These are phyloP conservation scores for Siniperca knerii DNA, from an alignment of 2,113 vertebrate species.

Conservation along the genomic window DNA sequence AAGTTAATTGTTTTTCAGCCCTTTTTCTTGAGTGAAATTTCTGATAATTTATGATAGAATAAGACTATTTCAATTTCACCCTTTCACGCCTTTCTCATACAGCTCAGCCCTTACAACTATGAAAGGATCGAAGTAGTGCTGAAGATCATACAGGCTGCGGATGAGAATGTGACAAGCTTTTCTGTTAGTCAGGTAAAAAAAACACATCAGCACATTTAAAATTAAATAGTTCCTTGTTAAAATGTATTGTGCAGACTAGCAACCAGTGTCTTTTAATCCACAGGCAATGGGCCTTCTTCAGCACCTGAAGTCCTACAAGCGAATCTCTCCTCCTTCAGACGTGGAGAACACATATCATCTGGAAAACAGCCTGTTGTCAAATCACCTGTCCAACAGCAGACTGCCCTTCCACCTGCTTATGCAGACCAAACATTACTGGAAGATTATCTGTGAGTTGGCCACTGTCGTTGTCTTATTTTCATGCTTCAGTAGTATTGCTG, in stretches of 20 bases:
- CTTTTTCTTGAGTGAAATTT: background rate
- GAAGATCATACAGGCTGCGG: conserved; percentile 89
- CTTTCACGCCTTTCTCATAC: conserved; percentile 30
- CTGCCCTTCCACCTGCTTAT: conserved; percentile 96
- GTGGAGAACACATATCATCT: conserved; percentile 90
- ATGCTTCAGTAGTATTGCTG: background rate
- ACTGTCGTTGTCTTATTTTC: background rate
- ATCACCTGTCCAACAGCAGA: conserved; percentile 85
- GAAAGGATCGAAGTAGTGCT: conserved; percentile 93
- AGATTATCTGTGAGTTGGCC: conserved; percentile 89
- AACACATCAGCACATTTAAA: background rate
- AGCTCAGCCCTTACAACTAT: conserved; percentile 97
- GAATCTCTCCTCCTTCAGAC: conserved; percentile 88
- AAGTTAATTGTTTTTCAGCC: background rate
- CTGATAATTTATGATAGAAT: background rate
- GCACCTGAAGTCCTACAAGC: conserved; percentile 92
- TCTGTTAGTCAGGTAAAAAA: conserved; percentile 87
- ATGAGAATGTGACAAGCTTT: conserved; percentile 87
- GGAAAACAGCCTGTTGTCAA: conserved; percentile 86
- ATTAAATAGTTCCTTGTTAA: background rate
- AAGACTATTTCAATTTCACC: background rate
- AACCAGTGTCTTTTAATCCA: background rate
- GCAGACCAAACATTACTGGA: conserved; percentile 91
- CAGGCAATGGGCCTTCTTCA: conserved; percentile 93
- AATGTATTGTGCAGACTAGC: background rate